Conservation (phyloP, 2,888 invertebrate species). For the Emmelina monodactyla region DNA sequence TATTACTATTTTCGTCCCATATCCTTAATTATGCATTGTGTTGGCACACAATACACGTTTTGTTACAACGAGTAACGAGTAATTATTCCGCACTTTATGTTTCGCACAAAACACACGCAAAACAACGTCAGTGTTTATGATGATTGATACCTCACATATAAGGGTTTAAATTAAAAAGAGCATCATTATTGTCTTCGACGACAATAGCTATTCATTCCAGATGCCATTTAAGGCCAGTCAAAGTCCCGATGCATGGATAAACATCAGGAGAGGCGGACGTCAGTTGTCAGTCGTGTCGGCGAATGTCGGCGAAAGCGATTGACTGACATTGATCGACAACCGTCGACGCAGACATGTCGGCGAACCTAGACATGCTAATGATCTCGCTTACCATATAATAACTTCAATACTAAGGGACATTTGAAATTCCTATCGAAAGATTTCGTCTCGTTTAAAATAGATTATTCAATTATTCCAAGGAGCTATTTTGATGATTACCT, state of each 20-base stretch:
- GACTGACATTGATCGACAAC: conserved; percentile 57
- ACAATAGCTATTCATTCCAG: conserved; percentile 44
- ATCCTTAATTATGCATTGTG: too few relatives aligned
- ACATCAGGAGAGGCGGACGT: conserved; percentile 42
- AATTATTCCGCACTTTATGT: too few relatives aligned
- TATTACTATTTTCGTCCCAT: too few relatives aligned
- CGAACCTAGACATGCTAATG: conserved; percentile 55
- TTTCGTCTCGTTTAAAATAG: conserved; percentile 22
- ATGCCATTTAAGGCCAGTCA: conserved; percentile 55
- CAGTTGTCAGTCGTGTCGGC: conserved; percentile 45
- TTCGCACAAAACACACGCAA: too few relatives aligned
- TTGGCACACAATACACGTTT: too few relatives aligned
- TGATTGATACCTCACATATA: conserved; percentile 42
- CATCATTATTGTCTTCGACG: conserved; percentile 27
- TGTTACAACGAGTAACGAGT: too few relatives aligned
- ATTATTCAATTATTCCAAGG: conserved; percentile 10
- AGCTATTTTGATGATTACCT: not conserved
- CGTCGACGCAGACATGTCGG: conserved; percentile 27
- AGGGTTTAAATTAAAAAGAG: conserved; percentile 28
- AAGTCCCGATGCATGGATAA: conserved; percentile 45
- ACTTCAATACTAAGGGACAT: conserved; percentile 33
- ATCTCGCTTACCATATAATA: conserved; percentile 60
- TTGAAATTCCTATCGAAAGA: conserved; percentile 26
- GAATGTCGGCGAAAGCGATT: conserved; percentile 28
- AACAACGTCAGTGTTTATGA: conserved; percentile 32